Conservation (phyloP, 2,113 vertebrate genomes). For the Calyptommatus sinebrachiatus region DNA sequence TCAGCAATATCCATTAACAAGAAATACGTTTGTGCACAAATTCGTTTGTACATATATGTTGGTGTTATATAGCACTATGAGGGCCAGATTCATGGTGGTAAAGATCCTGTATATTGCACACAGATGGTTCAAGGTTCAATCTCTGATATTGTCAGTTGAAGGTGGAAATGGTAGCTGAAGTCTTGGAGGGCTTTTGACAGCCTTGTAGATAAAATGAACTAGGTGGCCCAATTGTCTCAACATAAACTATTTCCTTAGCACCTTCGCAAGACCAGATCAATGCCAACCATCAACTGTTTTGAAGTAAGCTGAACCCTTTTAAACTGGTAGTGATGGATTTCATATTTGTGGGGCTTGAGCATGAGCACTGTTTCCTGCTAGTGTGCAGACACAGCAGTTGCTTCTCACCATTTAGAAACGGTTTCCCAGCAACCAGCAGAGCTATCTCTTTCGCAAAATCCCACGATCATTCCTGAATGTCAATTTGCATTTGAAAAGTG, state of each 20-base stretch:
- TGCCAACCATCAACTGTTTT: background rate
- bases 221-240: background rate
- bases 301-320: background rate
- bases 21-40: background rate
- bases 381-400: background rate
- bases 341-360: background rate
- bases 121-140: background rate
- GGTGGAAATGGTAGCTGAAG: background rate
- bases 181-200: background rate
- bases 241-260: background rate
- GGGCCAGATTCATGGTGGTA: too few relatives aligned
- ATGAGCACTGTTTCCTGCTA: background rate
- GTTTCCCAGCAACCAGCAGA: conserved; percentile 25
- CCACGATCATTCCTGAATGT: conserved; percentile 20
- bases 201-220: too few relatives aligned
- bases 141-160: background rate
- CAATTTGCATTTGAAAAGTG: conserved; percentile 38
- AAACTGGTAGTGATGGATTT: background rate
- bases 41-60: too few relatives aligned
- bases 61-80: too few relatives aligned
- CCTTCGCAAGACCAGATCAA: background rate
- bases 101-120: background rate
- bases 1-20: background rate
- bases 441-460: conserved; percentile 31
- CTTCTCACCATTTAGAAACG: background rate